Evolutionary conservation across 2,888 invertebrate genomes (phyloP).

Genomic region (Tuberolachnus salignus): DNA sequence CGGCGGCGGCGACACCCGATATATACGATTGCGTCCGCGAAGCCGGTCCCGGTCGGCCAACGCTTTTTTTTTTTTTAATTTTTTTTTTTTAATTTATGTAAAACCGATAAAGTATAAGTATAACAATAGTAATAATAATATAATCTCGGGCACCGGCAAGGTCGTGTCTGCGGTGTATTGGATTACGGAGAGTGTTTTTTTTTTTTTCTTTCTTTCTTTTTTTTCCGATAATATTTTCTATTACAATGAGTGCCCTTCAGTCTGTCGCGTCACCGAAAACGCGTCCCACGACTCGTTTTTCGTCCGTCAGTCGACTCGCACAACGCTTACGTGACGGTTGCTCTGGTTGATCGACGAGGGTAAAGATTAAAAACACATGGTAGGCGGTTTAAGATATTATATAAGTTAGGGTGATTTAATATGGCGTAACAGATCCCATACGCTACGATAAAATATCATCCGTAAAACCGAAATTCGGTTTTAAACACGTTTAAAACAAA

Average conservation of each 20-base stretch:
- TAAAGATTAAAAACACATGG: too few species aligned
- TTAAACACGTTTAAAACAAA: too few species aligned
- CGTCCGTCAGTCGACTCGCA: background rate
- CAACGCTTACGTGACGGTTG: background rate
- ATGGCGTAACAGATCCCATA: too few species aligned
- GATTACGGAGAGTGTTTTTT: background rate
- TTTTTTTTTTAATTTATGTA: too few species aligned
- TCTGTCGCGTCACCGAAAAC: background rate
- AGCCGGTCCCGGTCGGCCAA: conserved; percentile 9
- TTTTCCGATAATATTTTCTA: background rate
- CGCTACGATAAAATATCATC: too few species aligned
- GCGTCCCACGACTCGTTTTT: background rate
- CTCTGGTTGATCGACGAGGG: too few species aligned
- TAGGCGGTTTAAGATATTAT: too few species aligned
- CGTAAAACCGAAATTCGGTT: too few species aligned
- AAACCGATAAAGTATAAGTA: background rate
- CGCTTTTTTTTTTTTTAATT: conserved; percentile 16
- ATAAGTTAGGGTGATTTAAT: too few species aligned
- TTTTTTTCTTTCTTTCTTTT: too few species aligned
- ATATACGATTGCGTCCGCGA: background rate
- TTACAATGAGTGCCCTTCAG: background rate
- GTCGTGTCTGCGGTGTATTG: background rate
- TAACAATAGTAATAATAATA: too few species aligned
- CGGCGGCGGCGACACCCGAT: background rate
- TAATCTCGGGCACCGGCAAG: background rate